These are phyloP conservation scores for Thamnophis sirtalis DNA, from an alignment of 2,113 vertebrate species.

Conservation along the genomic window DNA sequence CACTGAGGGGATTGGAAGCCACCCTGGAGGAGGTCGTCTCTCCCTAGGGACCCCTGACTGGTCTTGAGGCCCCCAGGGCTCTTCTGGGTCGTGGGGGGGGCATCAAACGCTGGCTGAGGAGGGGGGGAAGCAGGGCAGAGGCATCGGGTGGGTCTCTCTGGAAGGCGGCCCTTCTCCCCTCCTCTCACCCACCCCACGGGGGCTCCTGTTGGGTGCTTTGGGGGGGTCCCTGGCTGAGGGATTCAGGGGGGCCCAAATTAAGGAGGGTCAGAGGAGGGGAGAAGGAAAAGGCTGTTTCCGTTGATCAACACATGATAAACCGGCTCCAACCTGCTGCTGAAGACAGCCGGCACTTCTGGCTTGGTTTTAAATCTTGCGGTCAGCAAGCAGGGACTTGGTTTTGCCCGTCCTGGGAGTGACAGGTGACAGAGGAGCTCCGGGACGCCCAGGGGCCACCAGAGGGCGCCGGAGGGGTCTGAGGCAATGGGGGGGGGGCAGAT, in stretches of 20 bases:
- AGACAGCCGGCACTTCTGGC: accelerated
- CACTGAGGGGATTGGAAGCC: too few species aligned
- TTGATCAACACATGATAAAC: not conserved
- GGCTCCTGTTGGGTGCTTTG: not conserved
- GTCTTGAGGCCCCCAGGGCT: too few species aligned
- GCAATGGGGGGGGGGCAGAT: not conserved
- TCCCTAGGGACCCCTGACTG: too few species aligned
- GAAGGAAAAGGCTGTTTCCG: not conserved
- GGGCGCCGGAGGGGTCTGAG: not conserved
- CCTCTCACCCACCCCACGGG: not conserved
- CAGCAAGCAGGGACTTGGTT: not conserved
- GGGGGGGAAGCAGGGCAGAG: too few species aligned
- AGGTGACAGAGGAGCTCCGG: not conserved
- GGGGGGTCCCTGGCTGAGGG: not conserved
- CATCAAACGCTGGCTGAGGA: too few species aligned
- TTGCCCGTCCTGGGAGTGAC: not conserved
- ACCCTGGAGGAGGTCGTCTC: too few species aligned
- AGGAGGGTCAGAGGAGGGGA: not conserved
- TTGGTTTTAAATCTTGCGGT: not conserved
- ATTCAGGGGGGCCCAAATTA: not conserved
- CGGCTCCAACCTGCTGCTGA: not conserved
- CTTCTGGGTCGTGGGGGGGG: too few species aligned
- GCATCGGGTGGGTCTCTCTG: too few species aligned
- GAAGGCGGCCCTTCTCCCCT: too few species aligned
- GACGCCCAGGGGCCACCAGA: not conserved